A percentile compares a stretch with the other conserved stretches of the same genome.
phyloP scores from a whole-genome alignment of 2,888 invertebrate species.

The Phanerotoma sp. region DNA sequence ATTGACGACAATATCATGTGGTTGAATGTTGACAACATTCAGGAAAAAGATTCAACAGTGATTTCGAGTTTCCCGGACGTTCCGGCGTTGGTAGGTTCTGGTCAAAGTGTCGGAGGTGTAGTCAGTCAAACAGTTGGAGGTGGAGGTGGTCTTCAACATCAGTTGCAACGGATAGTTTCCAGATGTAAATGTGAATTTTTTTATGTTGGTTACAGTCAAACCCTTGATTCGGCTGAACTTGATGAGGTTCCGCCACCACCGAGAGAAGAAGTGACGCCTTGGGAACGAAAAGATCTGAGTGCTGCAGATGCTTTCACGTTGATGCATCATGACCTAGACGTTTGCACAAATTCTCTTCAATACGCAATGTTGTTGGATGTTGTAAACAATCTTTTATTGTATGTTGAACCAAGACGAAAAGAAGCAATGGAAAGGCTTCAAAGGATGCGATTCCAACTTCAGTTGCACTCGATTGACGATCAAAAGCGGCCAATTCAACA shows the following conservation, averaged over 20 bases:
- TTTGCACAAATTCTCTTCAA: conserved; percentile 92
- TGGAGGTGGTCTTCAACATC: conserved; percentile 61
- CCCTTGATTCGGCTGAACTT: conserved; percentile 65
- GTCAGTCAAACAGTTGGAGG: conserved; percentile 90
- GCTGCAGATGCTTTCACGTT: conserved; percentile 96
- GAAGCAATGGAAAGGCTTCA: conserved; percentile 87
- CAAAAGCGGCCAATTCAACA: conserved; percentile 90
- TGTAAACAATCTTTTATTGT: conserved; percentile 94
- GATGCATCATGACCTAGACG: conserved; percentile 97
- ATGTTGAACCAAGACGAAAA: conserved; percentile 94
- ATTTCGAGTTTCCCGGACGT: conserved; percentile 82
- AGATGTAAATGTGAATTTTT: conserved; percentile 98
- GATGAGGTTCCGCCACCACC: conserved; percentile 73
- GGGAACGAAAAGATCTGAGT: conserved; percentile 75
- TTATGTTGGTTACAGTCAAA: conserved; percentile 89
- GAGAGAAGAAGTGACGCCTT: conserved; percentile 70
- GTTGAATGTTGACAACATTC: conserved; percentile 92
- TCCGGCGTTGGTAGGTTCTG: conserved; percentile 88
- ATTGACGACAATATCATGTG: conserved; percentile 85
- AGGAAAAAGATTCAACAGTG: conserved; percentile 76
- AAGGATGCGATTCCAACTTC: conserved; percentile 88
- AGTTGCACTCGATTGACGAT: conserved; percentile 87
- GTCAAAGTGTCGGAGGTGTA: conserved; percentile 96
- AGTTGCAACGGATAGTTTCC: conserved; percentile 96
- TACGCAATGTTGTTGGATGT: conserved; percentile 98